Percentiles rank a stretch among this genome's conserved stretches.
Evolutionary conservation across 1,140 invertebrate species (phyloP).

Genomic region (Tachypleus tridentatus): DNA sequence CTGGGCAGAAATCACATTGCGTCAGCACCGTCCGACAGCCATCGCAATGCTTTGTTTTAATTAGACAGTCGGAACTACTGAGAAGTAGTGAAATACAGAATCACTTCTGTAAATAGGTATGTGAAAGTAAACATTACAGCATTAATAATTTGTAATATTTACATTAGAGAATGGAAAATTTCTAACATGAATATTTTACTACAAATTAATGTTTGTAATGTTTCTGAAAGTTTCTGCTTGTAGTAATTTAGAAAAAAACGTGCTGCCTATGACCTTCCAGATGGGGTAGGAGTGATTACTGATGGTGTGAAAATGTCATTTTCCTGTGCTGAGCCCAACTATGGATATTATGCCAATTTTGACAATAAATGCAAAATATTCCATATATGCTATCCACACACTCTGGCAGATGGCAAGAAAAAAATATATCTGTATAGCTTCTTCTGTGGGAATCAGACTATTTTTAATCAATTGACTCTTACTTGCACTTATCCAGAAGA

Average conservation of each 20-base stretch:
- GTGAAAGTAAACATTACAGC: no score
- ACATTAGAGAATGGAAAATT: no score
- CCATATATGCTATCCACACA: constrained; percentile 39
- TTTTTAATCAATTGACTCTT: constrained; percentile 37
- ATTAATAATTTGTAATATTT: no score
- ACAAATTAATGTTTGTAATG: no score
- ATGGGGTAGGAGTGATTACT: constrained; percentile 24
- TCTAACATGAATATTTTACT: no score
- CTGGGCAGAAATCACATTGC: no score
- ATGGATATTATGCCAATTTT: constrained; percentile 27
- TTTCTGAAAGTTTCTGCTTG: no score
- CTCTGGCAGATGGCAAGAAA: constrained; percentile 8
- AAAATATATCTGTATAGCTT: constrained; percentile 31
- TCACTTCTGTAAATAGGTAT: no score
- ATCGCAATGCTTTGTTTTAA: no score
- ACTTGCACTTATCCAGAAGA: constrained; percentile 52
- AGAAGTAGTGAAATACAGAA: no score
- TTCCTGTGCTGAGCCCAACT: constrained; percentile 16
- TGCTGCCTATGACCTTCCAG: constrained; percentile 21
- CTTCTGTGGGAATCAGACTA: constrained; percentile 58
- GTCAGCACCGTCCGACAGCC: no score
- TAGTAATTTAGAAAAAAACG: background rate
- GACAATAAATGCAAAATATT: constrained; percentile 26
- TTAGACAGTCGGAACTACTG: no score
- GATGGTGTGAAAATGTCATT: constrained; percentile 22